Base-by-base conservation (phyloP, 64 coral and sea anemone genomes). In the Exaiptasia diaphana region DNA sequence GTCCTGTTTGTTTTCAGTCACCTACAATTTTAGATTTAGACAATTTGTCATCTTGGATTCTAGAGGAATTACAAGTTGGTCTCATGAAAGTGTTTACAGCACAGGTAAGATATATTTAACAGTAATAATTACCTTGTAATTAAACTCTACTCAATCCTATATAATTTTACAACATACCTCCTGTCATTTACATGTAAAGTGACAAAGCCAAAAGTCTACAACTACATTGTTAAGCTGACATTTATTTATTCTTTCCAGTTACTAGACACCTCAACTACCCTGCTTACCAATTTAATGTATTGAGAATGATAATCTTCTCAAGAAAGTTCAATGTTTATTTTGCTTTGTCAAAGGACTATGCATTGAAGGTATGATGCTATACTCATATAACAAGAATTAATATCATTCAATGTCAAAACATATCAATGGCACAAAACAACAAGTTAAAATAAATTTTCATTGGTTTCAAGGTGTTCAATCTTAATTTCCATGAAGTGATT, bases 281-380 rank as follows among this genome's bases (percentile, higher is more conserved):
- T 30, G 72, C 94, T 1, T 97, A 97, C 24, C 94, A 97, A 73
- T 99, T 99, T 52, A 99, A 99, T 89, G 80, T 99, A 14, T 64
- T 99, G 14, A 68, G 85, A 38, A 89, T 99, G 36, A 87, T 99
- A 1, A 77, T 89, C 53, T 91, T 87, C 49, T 92, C 94, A 43
- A 88, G 74, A 67, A 99, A 99, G 50, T 99, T 88, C 42, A 99
- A 99, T 92, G 94, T 99, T 0, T 99, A 99, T 78, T 99, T 99
- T 92, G 85, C 79, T 38, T 59, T 99, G 5, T 92, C 94, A 28
- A 99, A 99, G 67, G 94, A 99, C 37, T 99, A 99, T 89, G 89
- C 85, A n/a, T 76, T 99, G 22, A 99, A 99, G 94, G 94, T 85
- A 38, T 67, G 75, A 59, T 2, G n/a, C n/a, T n/a, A n/a, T n/a